Conservation (phyloP, 2,888 invertebrate species). For the Protophormia terraenovae region DNA sequence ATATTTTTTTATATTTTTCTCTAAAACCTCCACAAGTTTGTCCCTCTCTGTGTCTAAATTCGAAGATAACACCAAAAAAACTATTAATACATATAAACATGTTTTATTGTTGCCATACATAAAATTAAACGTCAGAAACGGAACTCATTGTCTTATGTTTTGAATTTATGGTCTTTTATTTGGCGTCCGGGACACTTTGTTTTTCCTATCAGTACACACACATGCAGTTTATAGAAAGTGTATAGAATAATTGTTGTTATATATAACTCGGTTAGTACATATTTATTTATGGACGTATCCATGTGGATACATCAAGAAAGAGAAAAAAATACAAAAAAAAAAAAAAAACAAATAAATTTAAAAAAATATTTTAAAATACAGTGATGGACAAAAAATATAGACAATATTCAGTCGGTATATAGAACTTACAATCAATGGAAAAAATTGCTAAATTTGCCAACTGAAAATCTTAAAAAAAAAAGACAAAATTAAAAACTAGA, state of each 20-base stretch:
- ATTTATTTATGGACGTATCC: conserved; percentile 53
- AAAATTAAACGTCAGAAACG: conserved; percentile 68
- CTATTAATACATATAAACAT: conserved; percentile 31
- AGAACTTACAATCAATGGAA: no score
- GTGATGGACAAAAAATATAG: no score
- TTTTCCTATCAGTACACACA: conserved; percentile 26
- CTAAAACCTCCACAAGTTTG: neutral
- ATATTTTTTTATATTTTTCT: no score
- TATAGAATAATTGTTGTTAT: conserved; percentile 3
- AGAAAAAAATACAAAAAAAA: neutral
- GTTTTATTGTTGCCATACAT: conserved; percentile 58
- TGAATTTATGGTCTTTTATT: conserved; percentile 69
- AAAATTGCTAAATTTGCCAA: no score
- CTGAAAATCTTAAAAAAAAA: no score
- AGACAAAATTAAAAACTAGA: no score
- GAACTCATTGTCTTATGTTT: conserved; percentile 71
- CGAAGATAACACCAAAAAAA: conserved; percentile 4
- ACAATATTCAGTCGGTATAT: no score
- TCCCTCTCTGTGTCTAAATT: conserved; percentile 18
- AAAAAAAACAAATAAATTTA: neutral
- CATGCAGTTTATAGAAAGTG: neutral
- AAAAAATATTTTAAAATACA: no score
- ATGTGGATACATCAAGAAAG: conserved; percentile 42
- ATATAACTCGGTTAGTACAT: neutral
- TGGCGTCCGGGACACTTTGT: conserved; percentile 69